Percentiles rank a stretch among this genome's conserved stretches.
phyloP scores from a whole-genome alignment of 2,888 invertebrate genomes.

The Cerastoderma edule region DNA sequence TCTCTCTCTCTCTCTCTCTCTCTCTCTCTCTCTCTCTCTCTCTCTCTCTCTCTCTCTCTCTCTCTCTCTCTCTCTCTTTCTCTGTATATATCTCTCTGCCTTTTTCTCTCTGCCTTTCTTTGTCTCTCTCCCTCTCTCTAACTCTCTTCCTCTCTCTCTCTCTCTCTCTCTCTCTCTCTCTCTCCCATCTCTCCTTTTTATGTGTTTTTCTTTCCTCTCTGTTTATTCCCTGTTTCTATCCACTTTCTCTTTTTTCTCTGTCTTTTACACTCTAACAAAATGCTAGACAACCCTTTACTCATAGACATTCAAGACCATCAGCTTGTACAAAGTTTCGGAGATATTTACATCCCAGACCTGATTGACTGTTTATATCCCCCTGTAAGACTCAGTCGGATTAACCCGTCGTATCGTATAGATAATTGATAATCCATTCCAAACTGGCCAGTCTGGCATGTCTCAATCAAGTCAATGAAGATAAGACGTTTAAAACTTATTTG shows the following conservation, averaged over 20 bases:
- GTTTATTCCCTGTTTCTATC: background rate
- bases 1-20: constrained; percentile 5
- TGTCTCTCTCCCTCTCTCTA: constrained; percentile 4
- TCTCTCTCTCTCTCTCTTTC: background rate
- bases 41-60: constrained; percentile 11
- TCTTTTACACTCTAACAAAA: background rate
- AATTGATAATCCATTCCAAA: too few relatives aligned
- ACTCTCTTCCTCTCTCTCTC: constrained; percentile 4
- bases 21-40: constrained; percentile 1
- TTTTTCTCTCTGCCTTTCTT: background rate
- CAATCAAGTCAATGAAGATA: too few relatives aligned
- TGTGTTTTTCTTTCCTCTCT: background rate
- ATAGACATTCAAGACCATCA: too few relatives aligned
- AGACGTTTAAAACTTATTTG: too few relatives aligned
- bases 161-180: constrained; percentile 1
- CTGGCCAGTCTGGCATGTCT: too few relatives aligned
- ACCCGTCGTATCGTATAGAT: too few relatives aligned
- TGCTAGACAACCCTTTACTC: too few relatives aligned
- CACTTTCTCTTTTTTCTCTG: background rate
- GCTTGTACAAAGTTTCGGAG: too few relatives aligned
- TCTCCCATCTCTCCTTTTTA: background rate
- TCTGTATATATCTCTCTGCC: background rate
- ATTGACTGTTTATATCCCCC: too few relatives aligned
- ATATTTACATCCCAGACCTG: too few relatives aligned
- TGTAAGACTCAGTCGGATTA: too few relatives aligned